Conservation (phyloP, 2,888 invertebrate species). For the Aradus depressus region DNA sequence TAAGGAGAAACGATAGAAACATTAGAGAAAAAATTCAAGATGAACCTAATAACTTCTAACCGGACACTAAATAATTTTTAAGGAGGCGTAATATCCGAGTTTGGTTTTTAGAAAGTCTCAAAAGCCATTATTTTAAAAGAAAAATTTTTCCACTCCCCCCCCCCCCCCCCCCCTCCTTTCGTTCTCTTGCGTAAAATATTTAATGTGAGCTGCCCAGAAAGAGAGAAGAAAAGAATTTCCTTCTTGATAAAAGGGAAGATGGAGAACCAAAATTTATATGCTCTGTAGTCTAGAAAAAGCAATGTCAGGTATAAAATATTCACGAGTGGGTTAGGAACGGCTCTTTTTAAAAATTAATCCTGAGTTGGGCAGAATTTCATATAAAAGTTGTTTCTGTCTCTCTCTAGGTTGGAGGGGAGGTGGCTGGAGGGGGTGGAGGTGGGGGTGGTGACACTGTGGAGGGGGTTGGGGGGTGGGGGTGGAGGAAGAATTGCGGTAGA, state of each 20-base stretch:
- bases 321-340: constrained; percentile 9
- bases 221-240: constrained; percentile 19
- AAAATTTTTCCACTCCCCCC: no score
- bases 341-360: constrained; percentile 25
- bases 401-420: constrained; percentile 7
- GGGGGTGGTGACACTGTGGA: constrained; percentile 15
- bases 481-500: constrained; percentile 18
- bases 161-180: no score
- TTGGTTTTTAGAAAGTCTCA: no score
- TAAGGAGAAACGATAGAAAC: no score
- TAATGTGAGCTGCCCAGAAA: no score
- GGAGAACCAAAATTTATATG: constrained; percentile 18
- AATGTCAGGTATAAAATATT: constrained; percentile 20
- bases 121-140: no score
- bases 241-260: constrained; percentile 13
- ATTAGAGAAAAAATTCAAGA: no score
- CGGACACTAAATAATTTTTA: no score
- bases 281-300: constrained; percentile 15
- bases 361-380: constrained; percentile 24
- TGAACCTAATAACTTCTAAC: no score
- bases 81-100: no score
- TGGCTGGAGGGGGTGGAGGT: constrained; percentile 3
- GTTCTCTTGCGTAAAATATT: no score
- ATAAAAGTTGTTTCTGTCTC: constrained; percentile 23
- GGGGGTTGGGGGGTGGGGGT: constrained; percentile 13